phyloP scores from a whole-genome alignment of 2,113 vertebrate genomes.

The Oreochromis aureus region DNA sequence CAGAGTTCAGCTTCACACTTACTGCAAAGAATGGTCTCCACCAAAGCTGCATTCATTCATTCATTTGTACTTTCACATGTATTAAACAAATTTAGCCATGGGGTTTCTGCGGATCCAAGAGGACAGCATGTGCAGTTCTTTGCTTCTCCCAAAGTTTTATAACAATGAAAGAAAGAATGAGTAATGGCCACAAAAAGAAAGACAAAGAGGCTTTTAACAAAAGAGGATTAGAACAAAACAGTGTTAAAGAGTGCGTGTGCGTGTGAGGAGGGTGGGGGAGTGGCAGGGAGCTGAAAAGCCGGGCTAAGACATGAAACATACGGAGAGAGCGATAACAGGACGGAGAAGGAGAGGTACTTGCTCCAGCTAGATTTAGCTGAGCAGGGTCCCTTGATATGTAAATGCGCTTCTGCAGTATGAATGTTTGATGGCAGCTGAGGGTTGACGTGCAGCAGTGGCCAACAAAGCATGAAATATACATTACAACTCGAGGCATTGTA shows the following conservation, averaged over 20 bases:
- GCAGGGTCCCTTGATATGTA: constrained; percentile 56
- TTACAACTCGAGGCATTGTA: constrained; percentile 38
- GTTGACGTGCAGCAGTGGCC: constrained; percentile 24
- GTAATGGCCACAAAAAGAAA: constrained; percentile 15
- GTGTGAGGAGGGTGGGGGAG: not conserved
- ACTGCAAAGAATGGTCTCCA: not conserved
- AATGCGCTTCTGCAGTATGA: constrained; percentile 46
- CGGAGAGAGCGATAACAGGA: constrained; percentile 29
- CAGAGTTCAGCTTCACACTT: not conserved
- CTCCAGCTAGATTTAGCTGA: constrained; percentile 26
- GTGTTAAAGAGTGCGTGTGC: not conserved
- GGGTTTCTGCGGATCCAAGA: not conserved
- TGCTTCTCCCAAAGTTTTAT: not conserved
- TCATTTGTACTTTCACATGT: not conserved
- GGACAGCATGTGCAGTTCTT: not conserved
- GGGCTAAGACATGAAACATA: constrained; percentile 34
- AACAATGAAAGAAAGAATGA: constrained; percentile 7
- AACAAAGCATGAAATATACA: constrained; percentile 66
- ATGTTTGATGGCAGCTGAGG: constrained; percentile 59
- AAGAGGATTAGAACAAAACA: constrained; percentile 43
- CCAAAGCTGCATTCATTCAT: not conserved
- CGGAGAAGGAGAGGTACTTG: constrained; percentile 3
- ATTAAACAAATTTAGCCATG: not conserved
- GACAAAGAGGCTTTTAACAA: constrained; percentile 55
- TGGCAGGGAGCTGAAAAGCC: not conserved